Conservation (phyloP, 2,797 vertebrate genomes). For the Diplodus sargus region DNA sequence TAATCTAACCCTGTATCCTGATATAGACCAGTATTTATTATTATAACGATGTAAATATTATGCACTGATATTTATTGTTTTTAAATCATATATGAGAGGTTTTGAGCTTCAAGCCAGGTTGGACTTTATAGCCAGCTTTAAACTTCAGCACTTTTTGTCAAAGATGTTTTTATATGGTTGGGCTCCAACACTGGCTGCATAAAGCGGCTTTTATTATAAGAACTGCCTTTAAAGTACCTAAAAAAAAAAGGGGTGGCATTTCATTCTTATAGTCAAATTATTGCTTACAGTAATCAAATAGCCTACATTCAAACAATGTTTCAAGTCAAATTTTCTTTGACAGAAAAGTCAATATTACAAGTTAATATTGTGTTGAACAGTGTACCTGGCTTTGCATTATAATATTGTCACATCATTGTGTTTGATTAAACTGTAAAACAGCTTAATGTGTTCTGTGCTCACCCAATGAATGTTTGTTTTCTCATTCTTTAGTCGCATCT, state of each 20-base stretch:
- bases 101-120: conserved; percentile 33
- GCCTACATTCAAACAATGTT: neutral
- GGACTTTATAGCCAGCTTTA: conserved; percentile 7
- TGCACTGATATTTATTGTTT: conserved; percentile 53
- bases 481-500: neutral
- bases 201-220: neutral
- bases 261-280: neutral
- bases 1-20: conserved; percentile 28
- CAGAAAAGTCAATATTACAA: conserved; percentile 1
- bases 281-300: neutral
- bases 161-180: neutral
- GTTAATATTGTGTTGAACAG: conserved; percentile 37
- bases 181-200: neutral
- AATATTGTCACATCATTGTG: conserved; percentile 21
- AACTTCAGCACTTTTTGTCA: conserved; percentile 16
- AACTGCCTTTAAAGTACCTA: conserved; percentile 37
- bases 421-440: conserved; percentile 47
- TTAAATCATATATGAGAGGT: conserved; percentile 1
- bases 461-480: conserved; percentile 22
- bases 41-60: conserved; percentile 19
- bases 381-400: conserved; percentile 72
- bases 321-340: neutral
- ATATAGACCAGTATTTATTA: conserved; percentile 15
- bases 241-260: conserved; percentile 46
- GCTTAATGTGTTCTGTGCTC: conserved; percentile 34